These are phyloP conservation scores for Ambastaia sidthimunki DNA, from an alignment of 2,797 vertebrate species.

Conservation along the genomic window DNA sequence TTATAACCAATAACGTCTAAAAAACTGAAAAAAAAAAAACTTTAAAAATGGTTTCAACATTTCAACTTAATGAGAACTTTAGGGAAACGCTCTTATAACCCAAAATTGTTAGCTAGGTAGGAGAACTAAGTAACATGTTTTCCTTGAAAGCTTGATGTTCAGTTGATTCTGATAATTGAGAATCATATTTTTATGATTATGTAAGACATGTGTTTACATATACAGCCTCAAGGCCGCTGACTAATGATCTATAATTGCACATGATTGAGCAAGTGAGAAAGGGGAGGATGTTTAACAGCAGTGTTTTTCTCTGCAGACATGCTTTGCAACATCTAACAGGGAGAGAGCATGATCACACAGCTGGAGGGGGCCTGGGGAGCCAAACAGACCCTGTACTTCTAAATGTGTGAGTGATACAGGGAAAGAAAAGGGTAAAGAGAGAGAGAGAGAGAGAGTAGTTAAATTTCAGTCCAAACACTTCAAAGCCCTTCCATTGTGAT, in stretches of 20 bases:
- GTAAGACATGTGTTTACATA: slow-evolving; percentile 10
- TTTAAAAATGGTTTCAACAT: too few relatives aligned
- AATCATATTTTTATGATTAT: slow-evolving; percentile 28
- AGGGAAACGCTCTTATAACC: too few relatives aligned
- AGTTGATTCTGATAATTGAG: background rate
- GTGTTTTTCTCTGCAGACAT: slow-evolving; percentile 45
- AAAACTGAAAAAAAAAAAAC: too few relatives aligned
- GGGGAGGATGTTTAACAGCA: slow-evolving; percentile 24
- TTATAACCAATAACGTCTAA: too few relatives aligned
- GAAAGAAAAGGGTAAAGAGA: slow-evolving; percentile 22
- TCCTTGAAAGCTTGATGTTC: slow-evolving; percentile 13
- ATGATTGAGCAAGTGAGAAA: slow-evolving; percentile 27
- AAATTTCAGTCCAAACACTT: slow-evolving; percentile 21
- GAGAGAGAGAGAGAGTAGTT: slow-evolving; percentile 23
- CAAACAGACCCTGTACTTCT: slow-evolving; percentile 61
- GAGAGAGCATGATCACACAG: slow-evolving; percentile 34
- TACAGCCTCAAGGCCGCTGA: slow-evolving; percentile 2
- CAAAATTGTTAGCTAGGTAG: too few relatives aligned
- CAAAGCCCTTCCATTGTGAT: slow-evolving; percentile 28
- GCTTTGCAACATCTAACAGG: slow-evolving; percentile 16
- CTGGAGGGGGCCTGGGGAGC: slow-evolving; percentile 61
- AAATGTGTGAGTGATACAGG: slow-evolving; percentile 10
- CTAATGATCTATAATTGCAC: slow-evolving; percentile 32
- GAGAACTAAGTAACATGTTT: background rate
- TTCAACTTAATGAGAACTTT: too few relatives aligned